phyloP scores from a whole-genome alignment of 2,797 vertebrate genomes.

The Podarcis siculus region DNA sequence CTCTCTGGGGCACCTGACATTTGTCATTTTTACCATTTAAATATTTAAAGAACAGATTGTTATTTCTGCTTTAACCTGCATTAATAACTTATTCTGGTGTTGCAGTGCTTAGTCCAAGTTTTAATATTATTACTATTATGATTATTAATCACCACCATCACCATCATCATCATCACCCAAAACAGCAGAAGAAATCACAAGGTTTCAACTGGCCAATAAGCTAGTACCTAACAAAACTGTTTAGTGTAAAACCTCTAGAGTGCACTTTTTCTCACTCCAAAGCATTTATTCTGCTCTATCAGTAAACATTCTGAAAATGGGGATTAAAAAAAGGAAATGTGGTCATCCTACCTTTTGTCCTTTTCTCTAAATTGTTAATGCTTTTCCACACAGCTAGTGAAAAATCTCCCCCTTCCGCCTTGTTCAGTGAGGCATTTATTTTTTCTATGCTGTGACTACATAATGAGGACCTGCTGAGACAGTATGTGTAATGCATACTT shows the following conservation, averaged over 20 bases:
- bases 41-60: constrained; percentile 56
- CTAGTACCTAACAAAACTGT: constrained; percentile 20
- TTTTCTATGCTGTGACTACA: constrained; percentile 67
- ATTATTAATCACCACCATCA: no score
- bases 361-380: constrained; percentile 48
- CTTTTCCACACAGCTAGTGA: constrained; percentile 51
- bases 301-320: constrained; percentile 42
- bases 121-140: background rate
- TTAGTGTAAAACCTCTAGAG: constrained; percentile 13
- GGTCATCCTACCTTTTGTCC: constrained; percentile 49
- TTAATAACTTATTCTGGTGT: constrained; percentile 68
- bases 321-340: constrained; percentile 37
- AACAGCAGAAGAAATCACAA: background rate
- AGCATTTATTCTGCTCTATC: constrained; percentile 38
- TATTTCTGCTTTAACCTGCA: constrained; percentile 58
- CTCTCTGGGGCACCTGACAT: constrained; percentile 36
- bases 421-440: constrained; percentile 65
- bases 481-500: constrained; percentile 61
- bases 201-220: background rate
- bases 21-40: constrained; percentile 50
- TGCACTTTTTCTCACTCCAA: constrained; percentile 24
- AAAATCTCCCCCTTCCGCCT: constrained; percentile 60
- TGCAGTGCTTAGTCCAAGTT: constrained; percentile 49
- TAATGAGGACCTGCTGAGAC: constrained; percentile 67
- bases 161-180: no score